Conservation (phyloP, 2,888 invertebrate species). For the Eupelmus urozonus region DNA sequence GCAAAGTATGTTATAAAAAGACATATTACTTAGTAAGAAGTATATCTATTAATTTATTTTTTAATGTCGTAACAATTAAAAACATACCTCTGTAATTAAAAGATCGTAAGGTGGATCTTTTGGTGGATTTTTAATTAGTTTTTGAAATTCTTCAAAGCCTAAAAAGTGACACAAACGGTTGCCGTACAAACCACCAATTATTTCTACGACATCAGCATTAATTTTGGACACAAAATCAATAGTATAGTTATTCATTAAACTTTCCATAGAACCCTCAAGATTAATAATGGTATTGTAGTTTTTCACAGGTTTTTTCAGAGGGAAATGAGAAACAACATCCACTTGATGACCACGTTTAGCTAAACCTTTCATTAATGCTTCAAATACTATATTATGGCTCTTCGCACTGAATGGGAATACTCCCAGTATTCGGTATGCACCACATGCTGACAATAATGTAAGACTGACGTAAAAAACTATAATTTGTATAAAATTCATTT, state of each 20-base stretch:
- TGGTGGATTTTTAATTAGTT: constrained; percentile 65
- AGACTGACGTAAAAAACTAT: background rate
- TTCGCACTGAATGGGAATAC: constrained; percentile 76
- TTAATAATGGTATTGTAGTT: constrained; percentile 74
- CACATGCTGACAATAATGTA: background rate
- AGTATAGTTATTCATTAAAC: constrained; percentile 64
- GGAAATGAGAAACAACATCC: constrained; percentile 73
- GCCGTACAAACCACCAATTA: constrained; percentile 57
- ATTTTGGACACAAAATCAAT: constrained; percentile 56
- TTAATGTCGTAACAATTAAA: background rate
- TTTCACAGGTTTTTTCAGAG: constrained; percentile 67
- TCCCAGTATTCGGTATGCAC: constrained; percentile 74
- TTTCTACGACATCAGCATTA: background rate
- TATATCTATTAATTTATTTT: too few species aligned
- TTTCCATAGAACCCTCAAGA: constrained; percentile 60
- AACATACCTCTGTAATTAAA: constrained; percentile 66
- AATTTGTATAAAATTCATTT: background rate
- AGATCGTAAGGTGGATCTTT: constrained; percentile 66
- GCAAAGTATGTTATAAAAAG: too few species aligned
- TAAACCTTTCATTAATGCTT: constrained; percentile 75
- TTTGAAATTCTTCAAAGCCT: constrained; percentile 60
- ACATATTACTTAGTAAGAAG: too few species aligned
- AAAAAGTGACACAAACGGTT: constrained; percentile 61
- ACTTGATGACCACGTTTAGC: constrained; percentile 77
- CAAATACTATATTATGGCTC: constrained; percentile 78